Base-by-base conservation (phyloP, 1,140 invertebrate species). In the Mesaphorura yosii region DNA sequence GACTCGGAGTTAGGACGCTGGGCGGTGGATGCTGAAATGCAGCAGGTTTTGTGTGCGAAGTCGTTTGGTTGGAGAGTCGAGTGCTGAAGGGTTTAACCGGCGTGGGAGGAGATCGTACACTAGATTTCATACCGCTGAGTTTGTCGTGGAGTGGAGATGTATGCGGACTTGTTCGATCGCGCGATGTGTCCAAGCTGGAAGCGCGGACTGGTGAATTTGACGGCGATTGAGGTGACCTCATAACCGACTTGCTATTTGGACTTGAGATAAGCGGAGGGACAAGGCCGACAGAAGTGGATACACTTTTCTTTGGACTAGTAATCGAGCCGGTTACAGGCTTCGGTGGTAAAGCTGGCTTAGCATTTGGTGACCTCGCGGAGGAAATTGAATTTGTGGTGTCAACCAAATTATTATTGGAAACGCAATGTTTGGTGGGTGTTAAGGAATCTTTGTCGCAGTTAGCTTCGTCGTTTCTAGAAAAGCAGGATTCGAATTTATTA, bases 331-430 rank as follows among this genome's bases (percentile, higher is more conserved):
- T 25, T 26, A 4, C 20, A 10, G 55, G 55, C 26, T 58, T 58
- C 29, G 56, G 56, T 28, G 56, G 56, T 29, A 58, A 25, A 1
- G 51, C 56, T 1, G 56, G 56, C 28, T 58, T 58, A 28, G 17
- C 31, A 31, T 31, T 48, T 10, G 27, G 27, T 17, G 46, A 34
- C 15, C 4, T 46, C 14, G 5, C 28, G 4, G 23, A 26, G 10
- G 17, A 6, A 5, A 10, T 4, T 23, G 49, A 27, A 51, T 17
- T 19, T 41, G 40, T n/a, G n/a, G n/a, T n/a, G n/a, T n/a, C n/a
- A n/a, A n/a, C n/a, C n/a, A n/a, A 41, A 41, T 41, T 12, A n/a
- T n/a, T n/a, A n/a, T n/a, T n/a, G n/a, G n/a, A n/a, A n/a, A n/a
- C n/a, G n/a, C n/a, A n/a, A n/a, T n/a, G n/a, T n/a, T n/a, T n/a